Evolutionary conservation across 2,113 vertebrate genomes (phyloP), one percentile per base, ranked within the genome.

Genomic region (Furnarius figulus): DNA sequence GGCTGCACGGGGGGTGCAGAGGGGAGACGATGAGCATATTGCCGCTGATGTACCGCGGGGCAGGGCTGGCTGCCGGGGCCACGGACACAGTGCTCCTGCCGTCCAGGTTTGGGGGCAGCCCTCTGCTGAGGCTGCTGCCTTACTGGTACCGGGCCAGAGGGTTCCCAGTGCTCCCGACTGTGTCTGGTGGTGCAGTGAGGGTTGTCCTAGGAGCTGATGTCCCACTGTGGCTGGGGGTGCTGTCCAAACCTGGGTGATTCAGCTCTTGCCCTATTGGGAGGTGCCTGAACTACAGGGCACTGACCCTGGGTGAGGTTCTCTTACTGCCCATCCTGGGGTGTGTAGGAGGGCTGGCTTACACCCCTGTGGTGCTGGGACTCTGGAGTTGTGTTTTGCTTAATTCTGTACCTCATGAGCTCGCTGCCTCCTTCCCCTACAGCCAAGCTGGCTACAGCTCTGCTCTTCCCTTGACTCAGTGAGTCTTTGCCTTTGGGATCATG

Each of bases 81-180:
- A 1, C 1, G 44, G 88, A 42, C 46, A n/a, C 8, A 0, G 35
- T 0, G 2, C 9, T 71, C n/a, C 74, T 49, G n/a, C 53, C 1
- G 16, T 24, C 37, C 0, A 1, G 50, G 1, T 47, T 1, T 1
- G 27, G 40, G 7, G 50, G 2, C 39, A 65, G 42, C 9, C 20
- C 1, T 2, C 6, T 28, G 21, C 75, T 17, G 35, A 14, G 42
- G 35, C 50, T 75, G 30, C 55, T 82, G 49, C 20, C 42, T 46
- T 7, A 2, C 37, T 8, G 18, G 1, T 3, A 15, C 5, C 10
- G 9, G 53, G 10, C 24, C 0, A 12, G 22, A 33, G 53, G 37
- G 14, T 1, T 37, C 11, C 4, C 3, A 4, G 67, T 6, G 33
- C 42, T 70, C 4, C 5, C 28, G 61, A 15, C 74, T 39, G 39